These are phyloP conservation scores for Diacarnus erythraeanus DNA, from an alignment of 37 sponge, comb jelly and placozoan species.

Conservation along the genomic window DNA sequence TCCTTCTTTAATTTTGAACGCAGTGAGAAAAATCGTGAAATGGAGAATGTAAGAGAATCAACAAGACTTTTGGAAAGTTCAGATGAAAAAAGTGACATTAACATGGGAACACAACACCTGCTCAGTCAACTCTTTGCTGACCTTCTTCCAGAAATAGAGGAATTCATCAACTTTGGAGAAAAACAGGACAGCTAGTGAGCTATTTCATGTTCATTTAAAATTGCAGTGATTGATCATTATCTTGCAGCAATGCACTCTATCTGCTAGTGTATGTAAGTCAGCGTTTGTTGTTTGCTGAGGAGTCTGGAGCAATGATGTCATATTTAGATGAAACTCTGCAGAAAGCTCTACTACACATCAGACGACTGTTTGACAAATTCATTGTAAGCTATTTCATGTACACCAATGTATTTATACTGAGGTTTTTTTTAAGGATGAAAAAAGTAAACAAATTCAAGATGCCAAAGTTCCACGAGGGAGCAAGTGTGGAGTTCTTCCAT, in stretches of 20 bases:
- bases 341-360: conserved; percentile 50
- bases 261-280: conserved; percentile 71
- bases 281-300: conserved; percentile 44
- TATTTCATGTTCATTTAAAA: no score
- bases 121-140: conserved; percentile 60
- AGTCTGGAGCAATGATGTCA: conserved; percentile 45
- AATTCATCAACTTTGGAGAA: conserved; percentile 78
- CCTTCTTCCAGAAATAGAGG: conserved; percentile 76
- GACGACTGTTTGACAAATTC: conserved; percentile 77
- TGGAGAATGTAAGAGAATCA: conserved; percentile 1
- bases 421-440: conserved; percentile 43
- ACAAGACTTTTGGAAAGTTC: not conserved
- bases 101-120: conserved; percentile 19
- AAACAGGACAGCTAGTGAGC: conserved; percentile 79
- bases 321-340: conserved; percentile 64
- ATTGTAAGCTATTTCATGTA: conserved; percentile 50
- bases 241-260: conserved; percentile 78
- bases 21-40: not conserved
- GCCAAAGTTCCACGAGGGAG: conserved; percentile 60
- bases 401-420: no score
- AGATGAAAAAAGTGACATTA: not conserved
- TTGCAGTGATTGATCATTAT: no score
- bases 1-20: conserved; percentile 77
- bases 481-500: conserved; percentile 80
- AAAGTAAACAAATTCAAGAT: conserved; percentile 41